Evolutionary conservation across 2,113 vertebrate species (phyloP).

Genomic region (Tetrax tetrax): DNA sequence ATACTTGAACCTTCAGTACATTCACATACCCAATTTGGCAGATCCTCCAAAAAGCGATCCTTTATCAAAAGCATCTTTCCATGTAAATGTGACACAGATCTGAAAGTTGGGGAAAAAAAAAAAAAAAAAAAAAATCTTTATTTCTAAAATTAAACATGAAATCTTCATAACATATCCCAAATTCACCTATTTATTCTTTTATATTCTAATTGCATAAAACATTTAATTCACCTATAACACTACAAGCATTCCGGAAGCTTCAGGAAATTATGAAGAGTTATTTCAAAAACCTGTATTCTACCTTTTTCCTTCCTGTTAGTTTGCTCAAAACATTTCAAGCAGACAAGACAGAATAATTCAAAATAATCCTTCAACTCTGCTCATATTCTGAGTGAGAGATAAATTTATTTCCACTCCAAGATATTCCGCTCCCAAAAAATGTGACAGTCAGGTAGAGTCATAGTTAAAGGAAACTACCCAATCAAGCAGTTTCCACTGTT

Average conservation of each 20-base stretch:
- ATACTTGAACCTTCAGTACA: neutral
- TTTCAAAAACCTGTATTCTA: neutral
- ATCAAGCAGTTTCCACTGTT: neutral
- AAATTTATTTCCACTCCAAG: neutral
- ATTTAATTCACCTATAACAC: neutral
- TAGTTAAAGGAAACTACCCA: neutral
- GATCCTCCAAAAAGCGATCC: slow-evolving; percentile 97
- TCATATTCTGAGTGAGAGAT: neutral
- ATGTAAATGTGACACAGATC: slow-evolving; percentile 97
- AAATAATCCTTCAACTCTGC: neutral
- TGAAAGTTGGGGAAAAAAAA: slow-evolving; percentile 51
- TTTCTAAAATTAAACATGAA: neutral
- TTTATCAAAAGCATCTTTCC: slow-evolving; percentile 99
- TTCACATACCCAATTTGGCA: slow-evolving; percentile 90
- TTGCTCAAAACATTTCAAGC: neutral
- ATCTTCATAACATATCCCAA: neutral
- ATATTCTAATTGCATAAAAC: neutral
- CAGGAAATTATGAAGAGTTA: neutral
- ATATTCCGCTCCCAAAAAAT: neutral
- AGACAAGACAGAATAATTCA: neutral
- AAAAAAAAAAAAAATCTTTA: neutral
- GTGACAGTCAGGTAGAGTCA: neutral
- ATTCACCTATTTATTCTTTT: neutral
- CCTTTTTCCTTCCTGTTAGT: neutral
- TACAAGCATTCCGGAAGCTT: neutral